Percentiles rank a stretch among this genome's conserved stretches.
Conservation (phyloP, 2,113 vertebrate species). For the Gracilinanus agilis region DNA sequence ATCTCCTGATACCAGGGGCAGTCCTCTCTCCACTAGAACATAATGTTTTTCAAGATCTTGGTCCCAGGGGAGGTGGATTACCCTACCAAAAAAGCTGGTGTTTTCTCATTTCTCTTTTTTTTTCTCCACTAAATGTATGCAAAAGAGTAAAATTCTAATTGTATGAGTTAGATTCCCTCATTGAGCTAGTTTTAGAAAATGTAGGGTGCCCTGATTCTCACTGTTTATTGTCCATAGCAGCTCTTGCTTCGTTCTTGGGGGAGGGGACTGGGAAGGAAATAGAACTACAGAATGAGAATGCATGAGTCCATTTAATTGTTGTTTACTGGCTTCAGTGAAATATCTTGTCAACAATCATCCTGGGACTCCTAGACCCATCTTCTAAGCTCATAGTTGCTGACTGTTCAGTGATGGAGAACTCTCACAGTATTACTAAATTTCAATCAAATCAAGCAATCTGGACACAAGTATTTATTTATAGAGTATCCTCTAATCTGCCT, state of each 20-base stretch:
- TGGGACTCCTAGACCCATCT: constrained; percentile 20
- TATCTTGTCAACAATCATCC: constrained; percentile 29
- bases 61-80: background rate
- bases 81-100: background rate
- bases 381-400: background rate
- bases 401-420: constrained; percentile 23
- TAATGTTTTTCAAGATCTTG: background rate
- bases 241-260: constrained; percentile 48
- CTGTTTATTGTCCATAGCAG: constrained; percentile 62
- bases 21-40: background rate
- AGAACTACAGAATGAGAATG: constrained; percentile 58
- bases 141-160: constrained; percentile 67
- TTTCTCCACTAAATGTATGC: constrained; percentile 40
- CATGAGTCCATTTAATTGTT: constrained; percentile 60
- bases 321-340: constrained; percentile 56
- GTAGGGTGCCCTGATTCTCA: constrained; percentile 46
- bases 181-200: constrained; percentile 62
- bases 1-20: background rate
- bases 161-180: constrained; percentile 33
- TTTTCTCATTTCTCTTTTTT: constrained; percentile 48
- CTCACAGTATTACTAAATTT: constrained; percentile 22
- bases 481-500: background rate
- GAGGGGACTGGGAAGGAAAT: constrained; percentile 64
- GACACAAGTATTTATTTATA: background rate
- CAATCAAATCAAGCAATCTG: constrained; percentile 14